Conservation (phyloP, 2,113 vertebrate species). For the Athene cunicularia region DNA sequence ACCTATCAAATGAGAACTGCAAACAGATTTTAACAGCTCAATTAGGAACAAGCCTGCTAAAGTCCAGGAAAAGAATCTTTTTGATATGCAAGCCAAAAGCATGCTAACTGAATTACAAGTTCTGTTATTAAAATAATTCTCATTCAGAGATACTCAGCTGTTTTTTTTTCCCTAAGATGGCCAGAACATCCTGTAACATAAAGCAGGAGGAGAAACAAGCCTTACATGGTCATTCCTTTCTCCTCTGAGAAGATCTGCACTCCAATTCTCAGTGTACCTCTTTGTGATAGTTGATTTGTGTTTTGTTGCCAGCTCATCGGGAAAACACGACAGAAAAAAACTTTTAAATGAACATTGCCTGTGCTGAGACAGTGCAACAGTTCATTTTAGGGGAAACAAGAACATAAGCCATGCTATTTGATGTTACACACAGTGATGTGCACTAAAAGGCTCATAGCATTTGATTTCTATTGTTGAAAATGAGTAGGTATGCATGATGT, state of each 20-base stretch:
- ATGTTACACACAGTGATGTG: fast-evolving
- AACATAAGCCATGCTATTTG: not conserved
- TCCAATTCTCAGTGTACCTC: not conserved
- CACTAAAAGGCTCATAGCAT: not conserved
- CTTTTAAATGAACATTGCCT: fast-evolving
- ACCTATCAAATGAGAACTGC: not conserved
- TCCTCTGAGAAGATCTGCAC: not conserved
- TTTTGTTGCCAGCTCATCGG: not conserved
- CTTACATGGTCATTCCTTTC: slow-evolving; percentile 58
- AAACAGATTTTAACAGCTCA: not conserved
- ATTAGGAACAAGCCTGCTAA: not conserved
- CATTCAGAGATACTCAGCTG: not conserved
- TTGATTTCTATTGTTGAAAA: not conserved
- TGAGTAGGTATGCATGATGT: not conserved
- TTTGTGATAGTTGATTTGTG: not conserved
- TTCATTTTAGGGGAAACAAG: not conserved
- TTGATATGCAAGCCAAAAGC: slow-evolving; percentile 5
- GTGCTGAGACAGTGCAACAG: fast-evolving
- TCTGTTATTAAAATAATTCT: not conserved
- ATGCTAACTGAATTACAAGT: slow-evolving; percentile 1
- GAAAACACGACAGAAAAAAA: not conserved
- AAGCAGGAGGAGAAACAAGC: slow-evolving; percentile 5
- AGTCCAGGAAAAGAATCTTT: not conserved
- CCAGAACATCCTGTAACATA: slow-evolving; percentile 34
- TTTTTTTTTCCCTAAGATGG: slow-evolving; percentile 32